phyloP scores from a whole-genome alignment of 1,140 invertebrate species.

The Calliphora vicina region DNA sequence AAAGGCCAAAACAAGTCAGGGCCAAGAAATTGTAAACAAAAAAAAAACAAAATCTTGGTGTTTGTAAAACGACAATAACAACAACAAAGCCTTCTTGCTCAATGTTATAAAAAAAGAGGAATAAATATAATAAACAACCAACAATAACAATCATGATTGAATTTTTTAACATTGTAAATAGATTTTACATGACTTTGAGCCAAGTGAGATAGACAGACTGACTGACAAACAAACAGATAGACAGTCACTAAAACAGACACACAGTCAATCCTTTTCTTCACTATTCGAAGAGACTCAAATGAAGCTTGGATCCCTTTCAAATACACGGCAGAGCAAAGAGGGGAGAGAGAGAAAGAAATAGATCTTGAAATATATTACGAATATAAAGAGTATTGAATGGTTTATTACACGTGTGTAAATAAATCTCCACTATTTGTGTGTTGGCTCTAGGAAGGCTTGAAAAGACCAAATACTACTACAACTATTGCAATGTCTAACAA shows the following conservation, averaged over 20 bases:
- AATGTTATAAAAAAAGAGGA: background rate
- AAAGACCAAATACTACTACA: background rate
- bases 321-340: too few relatives aligned
- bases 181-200: conserved; percentile 3
- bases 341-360: too few relatives aligned
- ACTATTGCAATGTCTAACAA: background rate
- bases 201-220: background rate
- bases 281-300: background rate
- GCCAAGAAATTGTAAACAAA: background rate
- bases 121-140: background rate
- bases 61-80: background rate
- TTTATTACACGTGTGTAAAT: conserved; percentile 6
- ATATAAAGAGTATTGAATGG: background rate
- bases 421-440: background rate
- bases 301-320: background rate
- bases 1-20: background rate
- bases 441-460: background rate
- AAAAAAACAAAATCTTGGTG: background rate
- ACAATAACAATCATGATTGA: background rate
- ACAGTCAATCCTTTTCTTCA: background rate
- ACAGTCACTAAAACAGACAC: background rate
- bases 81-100: background rate
- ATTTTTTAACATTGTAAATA: background rate
- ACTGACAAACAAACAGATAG: background rate
- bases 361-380: too few relatives aligned